Conservation (phyloP, 2,113 vertebrate species). For the Picathartes gymnocephalus region DNA sequence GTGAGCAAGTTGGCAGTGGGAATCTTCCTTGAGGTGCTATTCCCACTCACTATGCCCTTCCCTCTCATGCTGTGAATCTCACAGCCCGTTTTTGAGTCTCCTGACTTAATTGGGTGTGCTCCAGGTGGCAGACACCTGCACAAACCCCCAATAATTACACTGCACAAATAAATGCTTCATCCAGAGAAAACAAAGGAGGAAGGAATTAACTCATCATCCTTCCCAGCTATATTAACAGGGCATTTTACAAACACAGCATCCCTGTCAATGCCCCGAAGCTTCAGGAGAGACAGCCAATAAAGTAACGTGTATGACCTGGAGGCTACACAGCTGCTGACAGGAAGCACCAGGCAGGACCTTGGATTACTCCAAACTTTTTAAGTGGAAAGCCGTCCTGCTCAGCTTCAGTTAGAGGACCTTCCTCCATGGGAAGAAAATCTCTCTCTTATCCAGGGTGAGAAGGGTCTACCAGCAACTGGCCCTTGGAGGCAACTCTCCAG, state of each 20-base stretch:
- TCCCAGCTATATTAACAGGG: neutral
- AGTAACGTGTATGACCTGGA: neutral
- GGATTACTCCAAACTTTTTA: neutral
- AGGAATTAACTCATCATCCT: neutral
- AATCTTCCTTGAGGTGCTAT: neutral
- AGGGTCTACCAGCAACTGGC: neutral
- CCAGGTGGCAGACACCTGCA: constrained; percentile 3
- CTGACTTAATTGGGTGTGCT: neutral
- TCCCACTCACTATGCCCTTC: neutral
- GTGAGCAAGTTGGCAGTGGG: neutral
- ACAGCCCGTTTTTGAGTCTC: neutral
- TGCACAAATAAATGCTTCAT: neutral
- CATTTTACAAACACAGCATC: neutral
- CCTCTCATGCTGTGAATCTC: neutral
- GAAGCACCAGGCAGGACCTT: neutral
- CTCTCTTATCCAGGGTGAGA: neutral
- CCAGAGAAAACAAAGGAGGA: neutral
- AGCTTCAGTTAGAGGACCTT: neutral
- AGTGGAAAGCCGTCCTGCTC: neutral
- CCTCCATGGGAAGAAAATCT: neutral
- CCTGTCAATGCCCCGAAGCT: neutral
- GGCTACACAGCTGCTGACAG: neutral
- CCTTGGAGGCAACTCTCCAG: neutral
- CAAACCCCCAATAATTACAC: neutral
- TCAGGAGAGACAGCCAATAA: neutral